These are phyloP conservation scores for Euwallacea fornicatus DNA, from an alignment of 1,140 invertebrate species.

Conservation along the genomic window DNA sequence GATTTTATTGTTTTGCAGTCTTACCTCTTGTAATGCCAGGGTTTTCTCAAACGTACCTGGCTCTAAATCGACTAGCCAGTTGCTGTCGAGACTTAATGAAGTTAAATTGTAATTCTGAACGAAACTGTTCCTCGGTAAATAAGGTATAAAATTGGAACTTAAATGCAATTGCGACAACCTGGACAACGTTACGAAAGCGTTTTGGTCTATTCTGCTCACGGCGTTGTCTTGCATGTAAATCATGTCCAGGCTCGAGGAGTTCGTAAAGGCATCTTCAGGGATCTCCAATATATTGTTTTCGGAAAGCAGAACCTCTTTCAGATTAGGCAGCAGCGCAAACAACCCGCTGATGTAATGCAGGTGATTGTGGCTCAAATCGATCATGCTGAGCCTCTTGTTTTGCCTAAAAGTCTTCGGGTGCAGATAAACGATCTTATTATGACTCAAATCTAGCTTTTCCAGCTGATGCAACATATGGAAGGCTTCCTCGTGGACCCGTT, in stretches of 20 bases:
- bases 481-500: constrained; percentile 73
- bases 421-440: constrained; percentile 79
- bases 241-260: constrained; percentile 74
- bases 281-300: constrained; percentile 90
- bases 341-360: constrained; percentile 80
- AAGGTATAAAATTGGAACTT: constrained; percentile 82
- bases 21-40: constrained; percentile 75
- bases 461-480: constrained; percentile 73
- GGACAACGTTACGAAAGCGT: constrained; percentile 69
- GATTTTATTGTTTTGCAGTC: constrained; percentile 84
- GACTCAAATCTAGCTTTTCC: constrained; percentile 83
- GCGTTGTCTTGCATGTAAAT: constrained; percentile 88
- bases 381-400: constrained; percentile 74
- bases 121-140: constrained; percentile 74
- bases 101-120: constrained; percentile 72
- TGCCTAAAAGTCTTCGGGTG: constrained; percentile 71
- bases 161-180: constrained; percentile 82
- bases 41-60: constrained; percentile 77
- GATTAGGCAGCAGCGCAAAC: constrained; percentile 76
- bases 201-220: constrained; percentile 72
- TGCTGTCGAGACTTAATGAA: constrained; percentile 87
- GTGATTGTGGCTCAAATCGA: constrained; percentile 88
- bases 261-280: constrained; percentile 76
- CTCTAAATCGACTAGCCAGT: constrained; percentile 80
- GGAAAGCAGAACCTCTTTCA: constrained; percentile 79